Evolutionary conservation across 2,888 invertebrate species (phyloP).

Genomic region (Eupelmus urozonus): DNA sequence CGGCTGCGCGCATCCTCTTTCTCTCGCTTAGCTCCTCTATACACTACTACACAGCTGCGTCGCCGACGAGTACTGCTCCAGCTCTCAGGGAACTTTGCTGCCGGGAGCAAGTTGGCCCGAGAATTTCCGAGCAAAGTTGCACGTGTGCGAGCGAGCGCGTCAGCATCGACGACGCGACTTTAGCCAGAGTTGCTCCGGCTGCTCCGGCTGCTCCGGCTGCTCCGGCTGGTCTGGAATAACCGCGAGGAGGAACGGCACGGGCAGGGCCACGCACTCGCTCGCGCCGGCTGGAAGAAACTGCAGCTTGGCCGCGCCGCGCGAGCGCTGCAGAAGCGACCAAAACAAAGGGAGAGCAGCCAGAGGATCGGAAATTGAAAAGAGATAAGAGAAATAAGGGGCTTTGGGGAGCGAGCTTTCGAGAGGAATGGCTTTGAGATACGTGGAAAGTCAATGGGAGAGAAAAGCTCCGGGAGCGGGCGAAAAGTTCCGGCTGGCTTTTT

Average conservation of each 20-base stretch:
- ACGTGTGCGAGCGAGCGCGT: slow-evolving; percentile 39
- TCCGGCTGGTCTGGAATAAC: slow-evolving; percentile 44
- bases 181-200: slow-evolving; percentile 39
- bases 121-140: too few species aligned
- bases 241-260: slow-evolving; percentile 6
- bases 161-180: slow-evolving; percentile 25
- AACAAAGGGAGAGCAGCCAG: slow-evolving; percentile 31
- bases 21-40: slow-evolving; percentile 7
- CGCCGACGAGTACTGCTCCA: too few species aligned
- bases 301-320: background rate
- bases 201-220: slow-evolving; percentile 40
- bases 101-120: background rate
- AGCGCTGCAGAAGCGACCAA: slow-evolving; percentile 6
- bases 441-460: slow-evolving; percentile 2
- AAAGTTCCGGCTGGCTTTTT: too few species aligned
- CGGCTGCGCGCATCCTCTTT: slow-evolving; percentile 46
- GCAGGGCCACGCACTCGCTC: background rate
- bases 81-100: background rate
- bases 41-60: too few species aligned
- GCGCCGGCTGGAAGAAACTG: too few species aligned
- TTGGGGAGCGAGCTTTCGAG: background rate
- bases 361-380: background rate
- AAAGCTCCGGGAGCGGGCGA: too few species aligned
- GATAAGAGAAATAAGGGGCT: background rate
- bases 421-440: background rate